A percentile compares a stretch with the other conserved stretches of the same genome.
phyloP scores from a whole-genome alignment of 2,888 invertebrate genomes.

The Troilus luridus region DNA sequence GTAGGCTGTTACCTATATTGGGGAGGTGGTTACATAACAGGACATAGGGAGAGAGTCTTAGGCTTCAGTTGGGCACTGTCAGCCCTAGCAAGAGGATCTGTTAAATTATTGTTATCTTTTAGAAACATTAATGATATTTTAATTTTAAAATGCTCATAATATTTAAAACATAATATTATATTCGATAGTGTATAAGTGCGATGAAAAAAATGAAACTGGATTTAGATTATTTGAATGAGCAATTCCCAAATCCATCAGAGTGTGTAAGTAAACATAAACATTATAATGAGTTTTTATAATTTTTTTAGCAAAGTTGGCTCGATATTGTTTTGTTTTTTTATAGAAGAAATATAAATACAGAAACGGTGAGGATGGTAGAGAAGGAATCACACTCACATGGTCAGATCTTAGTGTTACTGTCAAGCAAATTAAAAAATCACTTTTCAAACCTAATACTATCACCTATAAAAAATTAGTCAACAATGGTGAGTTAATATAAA shows the following conservation, averaged over 20 bases:
- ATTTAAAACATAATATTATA: background rate
- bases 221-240: background rate
- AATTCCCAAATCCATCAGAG: background rate
- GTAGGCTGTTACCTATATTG: background rate
- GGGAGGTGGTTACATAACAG: background rate
- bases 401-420: constrained; percentile 83
- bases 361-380: background rate
- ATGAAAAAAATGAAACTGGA: background rate
- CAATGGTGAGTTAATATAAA: constrained; percentile 73
- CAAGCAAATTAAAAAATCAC: constrained; percentile 68
- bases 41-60: background rate
- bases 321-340: background rate
- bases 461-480: constrained; percentile 82
- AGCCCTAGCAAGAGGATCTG: background rate
- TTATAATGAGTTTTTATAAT: background rate
- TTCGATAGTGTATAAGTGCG: background rate
- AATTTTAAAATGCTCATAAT: background rate
- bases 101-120: too few relatives aligned
- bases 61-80: background rate
- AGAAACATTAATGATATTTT: background rate
- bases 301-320: background rate
- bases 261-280: background rate
- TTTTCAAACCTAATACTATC: constrained; percentile 70
- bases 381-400: constrained; percentile 85
- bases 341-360: background rate